Evolutionary conservation across 2,888 invertebrate species (phyloP), one percentile per base, ranked within the genome.

Genomic region (Eupithecia subfuscata): DNA sequence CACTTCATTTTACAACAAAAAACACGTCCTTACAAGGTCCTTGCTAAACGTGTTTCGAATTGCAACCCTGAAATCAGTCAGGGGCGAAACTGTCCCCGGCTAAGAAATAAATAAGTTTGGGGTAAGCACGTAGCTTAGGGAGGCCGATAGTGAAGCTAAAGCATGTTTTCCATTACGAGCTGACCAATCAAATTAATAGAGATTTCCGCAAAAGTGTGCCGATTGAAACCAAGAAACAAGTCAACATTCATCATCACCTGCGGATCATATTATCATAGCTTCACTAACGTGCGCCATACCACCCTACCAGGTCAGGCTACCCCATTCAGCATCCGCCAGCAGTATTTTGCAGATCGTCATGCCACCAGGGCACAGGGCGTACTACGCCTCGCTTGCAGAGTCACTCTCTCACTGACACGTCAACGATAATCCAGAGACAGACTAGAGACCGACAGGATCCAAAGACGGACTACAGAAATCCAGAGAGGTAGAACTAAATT

Each of bases 21-120:
- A 65, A 75, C 73, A 65, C 72, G 70, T 72, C 30, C 52, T 56
- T 73, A 72, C 67, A 68, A 60, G 52, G 71, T 64, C 65, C 67
- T 67, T 68, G 48, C 56, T 71, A 76, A 75, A 87, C 88, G 87
- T 88, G 89, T 71, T 25, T 74, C 63, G 88, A 85, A 87, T 88
- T 84, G 83, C 84, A 83, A 80, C 79, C 74, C 77, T 69, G 78
- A 79, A 85, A 84, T 87, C 85, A 87, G 82, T 85, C 84, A 84
- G 80, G 79, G 78, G 79, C 76, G 76, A 82, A 82, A 82, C 79
- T 81, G 82, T 81, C 80, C 68, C 79, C 25, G 69, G 76, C 83
- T 82, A 84, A 82, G 81, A 82, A 83, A 84, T 86, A 85, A 85
- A 83, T 85, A 85, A 81, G 80, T 82, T 78, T 71, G 69, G 80